These are phyloP conservation scores for Brachypterus glaber DNA, from an alignment of 2,888 invertebrate species.

Conservation along the genomic window DNA sequence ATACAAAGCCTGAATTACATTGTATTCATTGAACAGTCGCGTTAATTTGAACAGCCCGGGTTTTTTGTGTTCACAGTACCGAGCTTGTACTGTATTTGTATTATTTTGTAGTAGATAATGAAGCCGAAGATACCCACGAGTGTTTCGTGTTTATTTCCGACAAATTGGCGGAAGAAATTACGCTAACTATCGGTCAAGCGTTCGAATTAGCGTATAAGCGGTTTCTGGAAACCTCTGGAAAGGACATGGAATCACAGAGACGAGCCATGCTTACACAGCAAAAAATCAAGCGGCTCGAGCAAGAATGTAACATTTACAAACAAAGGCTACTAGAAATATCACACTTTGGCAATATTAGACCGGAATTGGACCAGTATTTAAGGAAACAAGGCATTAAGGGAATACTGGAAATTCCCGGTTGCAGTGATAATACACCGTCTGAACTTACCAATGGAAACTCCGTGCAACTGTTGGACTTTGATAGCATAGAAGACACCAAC, in stretches of 20 bases:
- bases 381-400: constrained; percentile 44
- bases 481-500: constrained; percentile 26
- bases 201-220: constrained; percentile 95
- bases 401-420: constrained; percentile 43
- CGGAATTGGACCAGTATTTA: constrained; percentile 45
- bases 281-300: constrained; percentile 77
- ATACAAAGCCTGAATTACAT: too few relatives aligned
- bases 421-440: constrained; percentile 14
- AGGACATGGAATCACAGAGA: constrained; percentile 79
- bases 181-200: constrained; percentile 95
- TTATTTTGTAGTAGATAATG: constrained; percentile 38
- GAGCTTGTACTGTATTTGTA: too few relatives aligned
- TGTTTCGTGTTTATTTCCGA: constrained; percentile 98
- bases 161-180: constrained; percentile 95
- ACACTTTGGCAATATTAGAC: constrained; percentile 43
- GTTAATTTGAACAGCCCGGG: too few relatives aligned
- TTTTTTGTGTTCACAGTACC: too few relatives aligned
- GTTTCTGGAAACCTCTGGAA: constrained; percentile 86
- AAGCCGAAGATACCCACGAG: constrained; percentile 69
- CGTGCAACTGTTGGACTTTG: constrained; percentile 33
- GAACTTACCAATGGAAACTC: constrained; percentile 21
- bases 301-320: constrained; percentile 66
- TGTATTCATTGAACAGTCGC: too few relatives aligned
- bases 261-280: constrained; percentile 68
- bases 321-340: constrained; percentile 65